Percentiles rank a stretch among this genome's conserved stretches.
These are phyloP conservation scores for Drosophila nigromelanica DNA, from an alignment of 1,140 invertebrate genomes.

Conservation along the genomic window DNA sequence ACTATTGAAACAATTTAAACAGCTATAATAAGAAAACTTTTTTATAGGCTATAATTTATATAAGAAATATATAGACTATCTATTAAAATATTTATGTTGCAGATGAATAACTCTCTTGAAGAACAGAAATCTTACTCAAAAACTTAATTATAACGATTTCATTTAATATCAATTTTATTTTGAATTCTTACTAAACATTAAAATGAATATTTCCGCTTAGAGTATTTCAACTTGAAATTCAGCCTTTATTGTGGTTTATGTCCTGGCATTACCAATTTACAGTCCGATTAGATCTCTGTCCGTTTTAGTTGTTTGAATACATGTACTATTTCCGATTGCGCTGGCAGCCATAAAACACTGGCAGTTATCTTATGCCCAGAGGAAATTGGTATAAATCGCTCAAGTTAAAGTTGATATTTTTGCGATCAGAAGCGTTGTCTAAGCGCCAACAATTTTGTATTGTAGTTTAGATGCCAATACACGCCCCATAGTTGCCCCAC, in stretches of 20 bases:
- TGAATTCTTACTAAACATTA: neutral
- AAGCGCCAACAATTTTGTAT: conserved; percentile 14
- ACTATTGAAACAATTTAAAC: conserved; percentile 44
- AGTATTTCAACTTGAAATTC: neutral
- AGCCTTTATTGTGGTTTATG: conserved; percentile 36
- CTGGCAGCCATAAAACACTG: conserved; percentile 1
- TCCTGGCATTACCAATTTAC: conserved; percentile 16
- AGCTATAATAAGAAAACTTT: conserved; percentile 55
- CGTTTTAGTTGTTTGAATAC: too few relatives aligned
- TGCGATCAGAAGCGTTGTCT: neutral
- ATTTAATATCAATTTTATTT: neutral
- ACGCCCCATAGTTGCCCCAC: conserved; percentile 5
- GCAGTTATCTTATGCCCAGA: neutral
- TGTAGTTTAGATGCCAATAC: conserved; percentile 17
- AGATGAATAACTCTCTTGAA: conserved; percentile 1
- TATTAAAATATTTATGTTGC: conserved; percentile 38
- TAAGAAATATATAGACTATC: conserved; percentile 66
- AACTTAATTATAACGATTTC: conserved; percentile 1
- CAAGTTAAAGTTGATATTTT: neutral
- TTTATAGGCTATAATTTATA: conserved; percentile 56
- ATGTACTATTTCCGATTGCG: neutral
- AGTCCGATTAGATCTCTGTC: neutral
- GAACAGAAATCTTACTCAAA: conserved; percentile 10
- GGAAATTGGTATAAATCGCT: conserved; percentile 1
- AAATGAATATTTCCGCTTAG: neutral